Percentiles rank a stretch among this genome's conserved stretches.
Evolutionary conservation across 2,888 invertebrate species (phyloP).

Genomic region (Microdon myrmicae): DNA sequence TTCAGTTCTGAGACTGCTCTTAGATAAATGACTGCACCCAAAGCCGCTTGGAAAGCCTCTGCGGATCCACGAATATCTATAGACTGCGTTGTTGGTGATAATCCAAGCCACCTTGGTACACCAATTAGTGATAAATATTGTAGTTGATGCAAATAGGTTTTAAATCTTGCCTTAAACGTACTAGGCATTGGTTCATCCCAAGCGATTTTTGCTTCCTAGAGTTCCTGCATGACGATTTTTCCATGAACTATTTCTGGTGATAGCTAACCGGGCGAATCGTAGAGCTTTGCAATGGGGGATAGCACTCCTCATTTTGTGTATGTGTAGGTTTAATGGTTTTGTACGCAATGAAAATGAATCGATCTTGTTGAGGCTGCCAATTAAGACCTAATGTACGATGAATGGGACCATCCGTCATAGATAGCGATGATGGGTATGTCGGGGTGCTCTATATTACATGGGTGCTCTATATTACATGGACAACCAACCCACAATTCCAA

Average conservation of each 20-base stretch:
- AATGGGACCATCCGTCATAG: slow-evolving; percentile 8
- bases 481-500: no score
- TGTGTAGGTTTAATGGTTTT: neutral
- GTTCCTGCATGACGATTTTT: slow-evolving; percentile 13
- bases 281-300: slow-evolving; percentile 12
- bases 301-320: slow-evolving; percentile 8
- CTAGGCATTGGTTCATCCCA: slow-evolving; percentile 17
- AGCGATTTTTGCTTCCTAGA: slow-evolving; percentile 3
- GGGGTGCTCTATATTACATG: no score
- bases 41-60: no score
- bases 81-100: no score
- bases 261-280: slow-evolving; percentile 19
- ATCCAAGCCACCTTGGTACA: slow-evolving; percentile 23
- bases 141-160: slow-evolving; percentile 10
- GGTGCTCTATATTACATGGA: no score
- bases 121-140: slow-evolving; percentile 4
- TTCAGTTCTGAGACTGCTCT: no score
- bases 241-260: slow-evolving; percentile 11
- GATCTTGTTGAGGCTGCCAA: slow-evolving; percentile 17
- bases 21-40: no score
- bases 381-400: slow-evolving; percentile 8
- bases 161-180: slow-evolving; percentile 1
- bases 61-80: no score
- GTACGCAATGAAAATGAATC: slow-evolving; percentile 15
- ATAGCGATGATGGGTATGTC: neutral